A percentile compares a stretch with the other conserved stretches of the same genome.
Conservation (phyloP, 1,140 invertebrate genomes). For the Tetranychus cinnabarinus region DNA sequence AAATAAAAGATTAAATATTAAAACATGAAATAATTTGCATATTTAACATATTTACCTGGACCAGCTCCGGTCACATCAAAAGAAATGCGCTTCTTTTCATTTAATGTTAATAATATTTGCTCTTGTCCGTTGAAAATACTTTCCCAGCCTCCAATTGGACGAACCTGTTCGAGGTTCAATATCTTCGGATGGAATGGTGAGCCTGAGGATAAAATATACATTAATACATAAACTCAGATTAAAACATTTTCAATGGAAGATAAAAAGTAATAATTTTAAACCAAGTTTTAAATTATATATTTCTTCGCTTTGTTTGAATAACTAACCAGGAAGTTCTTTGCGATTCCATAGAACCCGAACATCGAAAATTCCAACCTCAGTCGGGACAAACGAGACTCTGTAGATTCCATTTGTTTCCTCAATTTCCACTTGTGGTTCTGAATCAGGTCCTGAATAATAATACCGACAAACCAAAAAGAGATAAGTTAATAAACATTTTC, state of each 20-base stretch:
- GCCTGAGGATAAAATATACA: slow-evolving; percentile 20
- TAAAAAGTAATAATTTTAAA: no score
- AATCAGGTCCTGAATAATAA: slow-evolving; percentile 26
- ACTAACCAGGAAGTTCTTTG: slow-evolving; percentile 23
- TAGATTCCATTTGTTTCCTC: slow-evolving; percentile 30
- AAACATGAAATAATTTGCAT: no score
- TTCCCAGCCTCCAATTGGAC: slow-evolving; percentile 57
- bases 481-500: slow-evolving; percentile 23
- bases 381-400: slow-evolving; percentile 39
- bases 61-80: slow-evolving; percentile 37
- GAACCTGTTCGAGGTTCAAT: slow-evolving; percentile 36
- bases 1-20: neutral
- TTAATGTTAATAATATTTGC: slow-evolving; percentile 36
- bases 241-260: no score
- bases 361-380: slow-evolving; percentile 45
- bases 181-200: slow-evolving; percentile 46
- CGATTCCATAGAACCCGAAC: slow-evolving; percentile 45
- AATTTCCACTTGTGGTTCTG: slow-evolving; percentile 26
- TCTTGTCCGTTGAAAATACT: slow-evolving; percentile 42
- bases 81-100: slow-evolving; percentile 30
- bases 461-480: slow-evolving; percentile 16
- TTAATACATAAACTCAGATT: no score
- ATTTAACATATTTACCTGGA: slow-evolving; percentile 24
- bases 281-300: no score
- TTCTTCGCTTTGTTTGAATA: no score